phyloP scores from a whole-genome alignment of 2,797 vertebrate genomes.

The Buceros bicornis region DNA sequence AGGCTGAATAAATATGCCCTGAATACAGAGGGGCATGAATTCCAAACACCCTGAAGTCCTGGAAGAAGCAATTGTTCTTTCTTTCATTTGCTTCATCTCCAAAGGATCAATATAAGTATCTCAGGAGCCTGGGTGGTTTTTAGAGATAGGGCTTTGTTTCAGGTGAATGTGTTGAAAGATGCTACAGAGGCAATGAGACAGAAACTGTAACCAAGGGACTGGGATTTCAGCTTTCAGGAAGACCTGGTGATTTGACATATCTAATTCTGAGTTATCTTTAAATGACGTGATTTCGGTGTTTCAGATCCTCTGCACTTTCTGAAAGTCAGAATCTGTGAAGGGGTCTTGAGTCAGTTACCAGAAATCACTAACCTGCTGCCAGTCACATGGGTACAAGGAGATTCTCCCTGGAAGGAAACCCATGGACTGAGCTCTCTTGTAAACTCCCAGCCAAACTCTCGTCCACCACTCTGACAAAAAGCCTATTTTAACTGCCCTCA shows the following conservation, averaged over 20 bases:
- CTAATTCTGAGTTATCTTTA: neutral
- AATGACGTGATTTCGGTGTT: neutral
- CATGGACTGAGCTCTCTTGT: neutral
- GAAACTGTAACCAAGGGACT: neutral
- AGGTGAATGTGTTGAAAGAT: constrained; percentile 2
- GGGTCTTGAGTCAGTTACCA: neutral
- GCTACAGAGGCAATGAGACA: neutral
- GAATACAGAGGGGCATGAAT: neutral
- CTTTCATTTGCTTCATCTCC: constrained; percentile 39
- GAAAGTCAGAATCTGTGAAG: neutral
- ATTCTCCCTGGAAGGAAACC: neutral
- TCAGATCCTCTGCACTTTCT: neutral
- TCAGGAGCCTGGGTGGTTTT: neutral
- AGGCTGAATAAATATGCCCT: constrained; percentile 48
- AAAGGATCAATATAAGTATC: neutral
- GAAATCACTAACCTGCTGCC: neutral
- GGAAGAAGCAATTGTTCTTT: constrained; percentile 34
- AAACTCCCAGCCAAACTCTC: neutral
- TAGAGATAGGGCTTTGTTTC: constrained; percentile 23
- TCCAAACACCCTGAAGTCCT: constrained; percentile 19
- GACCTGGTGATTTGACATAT: neutral
- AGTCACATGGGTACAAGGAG: rapidly evolving
- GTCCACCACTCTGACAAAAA: neutral
- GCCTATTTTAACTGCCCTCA: constrained; percentile 33
- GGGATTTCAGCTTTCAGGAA: neutral